A percentile compares a stretch with the other conserved stretches of the same genome.
These are phyloP conservation scores for Halocynthia aurantium DNA, from an alignment of 23 tunicate genomes.

Conservation along the genomic window DNA sequence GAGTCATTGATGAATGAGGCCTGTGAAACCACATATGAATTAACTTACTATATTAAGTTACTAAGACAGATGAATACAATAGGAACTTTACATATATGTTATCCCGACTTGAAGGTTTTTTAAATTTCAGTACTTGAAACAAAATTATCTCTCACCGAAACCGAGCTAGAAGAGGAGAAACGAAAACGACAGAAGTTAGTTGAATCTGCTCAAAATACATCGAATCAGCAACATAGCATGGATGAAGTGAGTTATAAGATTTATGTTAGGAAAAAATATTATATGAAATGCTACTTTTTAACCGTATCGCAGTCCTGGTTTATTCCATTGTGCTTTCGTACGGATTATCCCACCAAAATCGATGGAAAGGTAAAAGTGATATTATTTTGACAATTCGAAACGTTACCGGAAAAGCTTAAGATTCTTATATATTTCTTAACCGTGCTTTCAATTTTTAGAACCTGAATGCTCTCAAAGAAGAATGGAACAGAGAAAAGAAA, in stretches of 20 bases:
- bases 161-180: neutral
- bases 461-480: neutral
- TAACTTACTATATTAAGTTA: too few species aligned
- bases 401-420: neutral
- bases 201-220: neutral
- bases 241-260: too few species aligned
- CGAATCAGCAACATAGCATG: neutral
- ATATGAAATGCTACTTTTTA: neutral
- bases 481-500: neutral
- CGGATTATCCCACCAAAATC: neutral
- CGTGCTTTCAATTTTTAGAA: neutral
- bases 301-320: conserved; percentile 2
- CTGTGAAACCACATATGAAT: too few species aligned
- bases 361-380: neutral
- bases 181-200: neutral
- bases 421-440: too few species aligned
- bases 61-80: neutral
- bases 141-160: neutral
- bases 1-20: too few species aligned
- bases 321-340: conserved; percentile 9
- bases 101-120: neutral
- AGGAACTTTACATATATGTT: neutral
- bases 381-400: neutral
- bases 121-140: neutral
- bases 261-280: too few species aligned